Base-by-base conservation (phyloP, 1,140 invertebrate genomes). In the Olivierus martensii region DNA sequence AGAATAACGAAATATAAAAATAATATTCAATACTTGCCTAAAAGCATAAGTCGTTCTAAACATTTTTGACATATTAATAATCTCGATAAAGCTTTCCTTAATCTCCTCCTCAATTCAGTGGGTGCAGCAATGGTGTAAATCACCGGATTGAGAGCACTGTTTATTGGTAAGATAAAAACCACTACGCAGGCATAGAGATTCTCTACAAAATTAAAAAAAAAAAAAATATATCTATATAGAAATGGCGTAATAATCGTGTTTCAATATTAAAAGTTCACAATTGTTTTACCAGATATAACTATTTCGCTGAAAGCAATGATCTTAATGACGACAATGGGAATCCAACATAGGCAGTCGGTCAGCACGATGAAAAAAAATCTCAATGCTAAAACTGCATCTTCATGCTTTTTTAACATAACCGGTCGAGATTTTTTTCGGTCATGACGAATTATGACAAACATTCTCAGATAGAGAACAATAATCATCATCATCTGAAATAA, bases 101-200 rank as follows among this genome's bases (percentile, higher is more conserved):
- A 15, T 12, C 46, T 42, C n/a, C 34, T 4, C 15, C 46, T 14
- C 19, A 46, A 36, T 14, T 46, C 46, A 5, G 46, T 46, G 4
- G 46, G 78, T 5, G 81, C 82, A 0, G 83, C 83, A 49, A 87
- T 81, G 4, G 83, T 87, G 61, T 86, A 87, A 0, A 87, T 68
- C 1, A 85, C 64, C 2, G 84, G 84, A 68, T 87, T 87, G 1
- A 85, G 68, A 1, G 83, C 81, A 0, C 82, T 81, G 65, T 87
- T 87, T 0, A 87, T 71, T 0, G 84, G 84, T 7, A 87, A 62
- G 39, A 87, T 73, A 53, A 85, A 83, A 11, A 86, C 75, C 0
- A 82, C 79, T 1, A 85, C 66, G 81, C 82, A 85, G 12, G 80
- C 79, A 60, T 82, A 78, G 14, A 46, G 45, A 15, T 22, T 46